Base-by-base conservation (phyloP, 2,797 vertebrate genomes). In the Enteromius radiatus region DNA sequence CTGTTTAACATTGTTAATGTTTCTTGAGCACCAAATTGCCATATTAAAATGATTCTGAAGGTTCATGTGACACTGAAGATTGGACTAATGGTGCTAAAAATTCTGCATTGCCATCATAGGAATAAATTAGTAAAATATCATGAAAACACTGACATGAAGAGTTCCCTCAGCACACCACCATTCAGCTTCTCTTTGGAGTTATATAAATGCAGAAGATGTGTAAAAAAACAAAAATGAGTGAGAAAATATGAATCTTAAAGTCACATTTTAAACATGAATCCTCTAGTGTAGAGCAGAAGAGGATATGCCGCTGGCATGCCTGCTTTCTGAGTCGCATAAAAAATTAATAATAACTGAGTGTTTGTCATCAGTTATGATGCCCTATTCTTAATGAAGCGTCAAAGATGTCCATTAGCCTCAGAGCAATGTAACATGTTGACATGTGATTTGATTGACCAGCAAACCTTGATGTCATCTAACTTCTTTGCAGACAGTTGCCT, bases 181-280 rank as follows among this genome's bases (percentile, higher is more conserved):
- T 38, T 36, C 71, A 17, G 65, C 63, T 70, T 56, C 79, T 83
- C 80, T 45, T 74, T 61, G 78, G 77, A 75, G 6, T 43, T 43
- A 59, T 81, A 87, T 78, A 83, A 84, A 12, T 47, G 73, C 52
- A 78, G 64, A 67, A 59, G 19, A 81, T 54, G 47, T 1, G 21
- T 54, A 28, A 12, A 28, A 64, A 71, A 75, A 83, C n/a, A 81
- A 56, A 33, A 45, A 65, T n/a, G 45, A 36, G 59, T 11, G 33
- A 26, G 52, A 79, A 74, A 11, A 4, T 74, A 75, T 36, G 54
- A 47, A 77, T 38, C 54, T 52, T 31, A 64, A 63, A 78, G 73
- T 73, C 11, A 59, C 49, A 26, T 15, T 38, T 75, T n/a, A 74
- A 59, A 75, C 15, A 23, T 78, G 26, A 84, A 81, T 45, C 43